Evolutionary conservation across 2,113 vertebrate species (phyloP).

Genomic region (Tichodroma muraria): DNA sequence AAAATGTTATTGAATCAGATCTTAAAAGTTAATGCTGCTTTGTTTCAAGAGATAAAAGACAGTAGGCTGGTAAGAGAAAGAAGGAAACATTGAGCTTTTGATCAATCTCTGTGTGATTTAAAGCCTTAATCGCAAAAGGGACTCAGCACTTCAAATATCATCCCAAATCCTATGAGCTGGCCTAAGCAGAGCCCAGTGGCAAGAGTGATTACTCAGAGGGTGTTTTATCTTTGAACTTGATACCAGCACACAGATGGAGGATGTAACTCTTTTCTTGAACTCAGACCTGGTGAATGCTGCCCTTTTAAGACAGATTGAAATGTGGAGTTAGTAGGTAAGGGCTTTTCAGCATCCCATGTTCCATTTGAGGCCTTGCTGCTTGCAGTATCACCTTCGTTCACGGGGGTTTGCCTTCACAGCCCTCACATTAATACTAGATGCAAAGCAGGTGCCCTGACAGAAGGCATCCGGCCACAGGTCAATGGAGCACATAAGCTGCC

Average conservation of each 20-base stretch:
- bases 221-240: not conserved
- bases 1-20: constrained; percentile 65
- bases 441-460: not conserved
- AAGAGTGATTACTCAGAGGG: not conserved
- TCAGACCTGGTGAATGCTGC: not conserved
- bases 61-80: constrained; percentile 22
- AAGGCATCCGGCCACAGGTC: not conserved
- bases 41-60: constrained; percentile 50
- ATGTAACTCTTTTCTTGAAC: not conserved
- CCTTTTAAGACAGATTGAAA: not conserved
- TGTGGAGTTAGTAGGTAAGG: not conserved
- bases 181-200: not conserved
- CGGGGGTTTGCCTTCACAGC: not conserved
- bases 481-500: not conserved
- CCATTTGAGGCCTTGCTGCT: not conserved
- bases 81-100: not conserved
- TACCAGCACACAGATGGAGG: not conserved
- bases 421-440: not conserved
- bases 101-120: constrained; percentile 30
- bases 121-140: constrained; percentile 16
- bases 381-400: not conserved
- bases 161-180: not conserved
- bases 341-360: not conserved
- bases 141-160: not conserved
- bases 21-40: constrained; percentile 72